Evolutionary conservation across 2,113 vertebrate species (phyloP), one percentile per base, ranked within the genome.

Genomic region (Esox niger): DNA sequence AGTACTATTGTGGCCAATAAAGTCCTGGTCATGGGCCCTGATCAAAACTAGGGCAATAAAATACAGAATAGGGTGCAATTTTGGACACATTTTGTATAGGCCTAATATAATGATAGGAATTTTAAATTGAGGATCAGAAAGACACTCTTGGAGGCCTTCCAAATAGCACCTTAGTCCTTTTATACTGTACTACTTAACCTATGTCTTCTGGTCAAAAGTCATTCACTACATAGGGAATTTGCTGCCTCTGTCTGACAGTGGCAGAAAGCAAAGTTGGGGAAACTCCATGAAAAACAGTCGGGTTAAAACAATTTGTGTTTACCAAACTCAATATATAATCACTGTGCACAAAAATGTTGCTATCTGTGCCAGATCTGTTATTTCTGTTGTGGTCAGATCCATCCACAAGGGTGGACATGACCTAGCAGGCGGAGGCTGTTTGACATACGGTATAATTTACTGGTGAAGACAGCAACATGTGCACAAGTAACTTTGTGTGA

Each of bases 361-460:
- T 84, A 82, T 82, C 68, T 3, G 30, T 75, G 72, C 75, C 83
- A 78, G 80, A 75, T 77, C 62, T 73, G 64, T 79, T 82, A 87
- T 86, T 86, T 88, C 65, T 66, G 61, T 79, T 67, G 69, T 77
- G 82, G 76, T 26, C 43, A 82, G 82, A 84, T 81, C 84, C 72
- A 77, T 47, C 82, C 73, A 79, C 69, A 84, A n/a, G 64, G n/a
- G 71, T 33, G 32, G 32, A 66, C 7, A 59, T 3, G 57, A 59
- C n/a, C 13, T 31, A 60, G 57, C 57, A 60, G 64, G 61, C 49
- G 60, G 63, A 57, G 68, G 25, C 54, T 83, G 82, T 60, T 54
- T 10, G 58, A 70, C 62, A 61, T 87, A 75, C 82, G n/a, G n/a
- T n/a, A n/a, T n/a, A 81, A 88, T 89, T 87, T 84, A 72, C 74